Evolutionary conservation across 2,113 vertebrate species (phyloP).

Genomic region (Rhinolophus ferrumequinum): DNA sequence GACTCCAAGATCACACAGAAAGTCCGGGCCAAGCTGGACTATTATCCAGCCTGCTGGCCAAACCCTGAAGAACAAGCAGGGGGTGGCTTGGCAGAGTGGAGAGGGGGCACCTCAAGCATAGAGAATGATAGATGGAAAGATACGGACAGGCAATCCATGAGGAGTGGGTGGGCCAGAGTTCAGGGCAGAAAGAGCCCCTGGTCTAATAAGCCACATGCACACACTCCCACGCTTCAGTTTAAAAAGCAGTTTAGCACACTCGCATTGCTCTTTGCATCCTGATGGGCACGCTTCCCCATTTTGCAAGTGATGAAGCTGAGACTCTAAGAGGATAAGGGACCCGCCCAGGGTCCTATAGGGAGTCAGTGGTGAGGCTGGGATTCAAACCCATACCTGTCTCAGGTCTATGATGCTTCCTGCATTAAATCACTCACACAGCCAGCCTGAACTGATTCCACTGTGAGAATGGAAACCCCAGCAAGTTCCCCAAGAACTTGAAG

Average conservation of each 20-base stretch:
- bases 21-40: neutral
- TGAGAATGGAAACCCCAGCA: neutral
- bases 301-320: neutral
- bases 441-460: neutral
- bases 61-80: neutral
- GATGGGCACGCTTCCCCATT: neutral
- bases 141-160: neutral
- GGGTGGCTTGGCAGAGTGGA: neutral
- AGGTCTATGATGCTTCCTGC: neutral
- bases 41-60: neutral
- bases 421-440: neutral
- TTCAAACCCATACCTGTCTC: neutral
- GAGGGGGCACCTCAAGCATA: neutral
- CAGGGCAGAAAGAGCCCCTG: neutral
- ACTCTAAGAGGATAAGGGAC: neutral
- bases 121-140: neutral
- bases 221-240: neutral
- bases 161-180: neutral
- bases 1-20: neutral
- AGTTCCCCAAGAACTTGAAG: neutral
- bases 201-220: neutral
- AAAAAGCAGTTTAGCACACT: neutral
- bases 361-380: neutral
- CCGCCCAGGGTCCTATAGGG: neutral
- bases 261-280: neutral